Conservation (phyloP, 2,797 vertebrate species). For the Bradypodion pumilum region DNA sequence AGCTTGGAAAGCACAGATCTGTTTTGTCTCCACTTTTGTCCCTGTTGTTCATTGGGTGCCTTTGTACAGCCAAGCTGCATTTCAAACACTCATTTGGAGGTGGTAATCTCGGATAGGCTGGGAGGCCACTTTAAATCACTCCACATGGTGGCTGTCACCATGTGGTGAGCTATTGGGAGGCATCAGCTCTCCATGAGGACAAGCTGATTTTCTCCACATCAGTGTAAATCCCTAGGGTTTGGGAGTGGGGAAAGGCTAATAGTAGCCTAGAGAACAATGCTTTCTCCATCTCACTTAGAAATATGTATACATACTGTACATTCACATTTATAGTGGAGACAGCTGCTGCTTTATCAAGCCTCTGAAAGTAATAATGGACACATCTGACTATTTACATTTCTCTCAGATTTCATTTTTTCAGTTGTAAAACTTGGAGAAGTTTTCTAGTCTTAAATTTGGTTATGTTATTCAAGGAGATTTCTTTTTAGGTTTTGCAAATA, state of each 20-base stretch:
- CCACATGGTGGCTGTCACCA: constrained; percentile 23
- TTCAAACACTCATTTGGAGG: constrained; percentile 27
- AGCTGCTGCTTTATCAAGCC: background rate
- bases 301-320: too few species aligned
- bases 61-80: constrained; percentile 5
- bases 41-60: constrained; percentile 26
- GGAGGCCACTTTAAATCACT: constrained; percentile 24
- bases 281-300: background rate
- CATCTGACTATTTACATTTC: background rate
- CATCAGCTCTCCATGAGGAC: background rate
- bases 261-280: background rate
- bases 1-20: constrained; percentile 32
- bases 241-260: background rate
- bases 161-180: constrained; percentile 1
- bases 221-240: background rate
- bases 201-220: background rate
- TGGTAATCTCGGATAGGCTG: constrained; percentile 13
- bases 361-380: background rate
- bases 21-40: constrained; percentile 30
- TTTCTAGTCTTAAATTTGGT: background rate
- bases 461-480: background rate
- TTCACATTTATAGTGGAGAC: background rate
- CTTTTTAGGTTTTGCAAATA: background rate
- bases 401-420: background rate
- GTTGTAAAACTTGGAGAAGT: background rate